phyloP scores from a whole-genome alignment of 2,888 invertebrate species.

The Perizoma flavofasciatum region DNA sequence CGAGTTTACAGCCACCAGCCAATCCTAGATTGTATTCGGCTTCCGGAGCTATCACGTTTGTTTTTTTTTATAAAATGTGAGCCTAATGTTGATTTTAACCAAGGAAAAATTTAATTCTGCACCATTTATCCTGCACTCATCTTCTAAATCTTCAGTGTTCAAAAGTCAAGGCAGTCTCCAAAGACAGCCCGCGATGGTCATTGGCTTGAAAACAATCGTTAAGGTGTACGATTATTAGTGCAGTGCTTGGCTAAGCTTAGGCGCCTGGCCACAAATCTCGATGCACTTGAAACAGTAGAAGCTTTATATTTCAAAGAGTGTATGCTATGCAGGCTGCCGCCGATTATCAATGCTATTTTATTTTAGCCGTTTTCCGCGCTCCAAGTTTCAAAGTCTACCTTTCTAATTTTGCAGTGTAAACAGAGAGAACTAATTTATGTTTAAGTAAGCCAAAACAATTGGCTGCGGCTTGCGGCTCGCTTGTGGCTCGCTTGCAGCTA shows the following conservation, averaged over 20 bases:
- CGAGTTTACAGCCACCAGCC: slow-evolving; percentile 36
- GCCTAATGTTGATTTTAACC: slow-evolving; percentile 11
- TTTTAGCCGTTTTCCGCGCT: not conserved
- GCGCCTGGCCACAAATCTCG: slow-evolving; percentile 24
- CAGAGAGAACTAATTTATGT: slow-evolving; percentile 47
- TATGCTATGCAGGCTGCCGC: slow-evolving; percentile 30
- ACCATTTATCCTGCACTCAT: slow-evolving; percentile 51
- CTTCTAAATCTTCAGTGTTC: slow-evolving; percentile 52
- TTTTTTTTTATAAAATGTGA: slow-evolving; percentile 15
- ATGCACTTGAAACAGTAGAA: slow-evolving; percentile 33
- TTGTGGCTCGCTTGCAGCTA: slow-evolving; percentile 12
- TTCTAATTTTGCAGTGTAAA: slow-evolving; percentile 29
- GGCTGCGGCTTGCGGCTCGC: slow-evolving; percentile 19
- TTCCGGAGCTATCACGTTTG: slow-evolving; percentile 27
- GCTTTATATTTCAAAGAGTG: slow-evolving; percentile 49
- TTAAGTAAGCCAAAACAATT: slow-evolving; percentile 25
- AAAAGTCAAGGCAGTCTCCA: slow-evolving; percentile 49
- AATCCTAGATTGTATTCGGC: slow-evolving; percentile 30
- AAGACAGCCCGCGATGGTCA: slow-evolving; percentile 60
- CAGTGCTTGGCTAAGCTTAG: slow-evolving; percentile 38
- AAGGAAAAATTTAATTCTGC: slow-evolving; percentile 4
- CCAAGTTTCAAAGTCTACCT: slow-evolving; percentile 22
- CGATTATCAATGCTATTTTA: not conserved
- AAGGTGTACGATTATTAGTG: slow-evolving; percentile 62
- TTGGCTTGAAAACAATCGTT: slow-evolving; percentile 70